Evolutionary conservation across 2,113 vertebrate species (phyloP).

Genomic region (Chaetodon trifascialis): DNA sequence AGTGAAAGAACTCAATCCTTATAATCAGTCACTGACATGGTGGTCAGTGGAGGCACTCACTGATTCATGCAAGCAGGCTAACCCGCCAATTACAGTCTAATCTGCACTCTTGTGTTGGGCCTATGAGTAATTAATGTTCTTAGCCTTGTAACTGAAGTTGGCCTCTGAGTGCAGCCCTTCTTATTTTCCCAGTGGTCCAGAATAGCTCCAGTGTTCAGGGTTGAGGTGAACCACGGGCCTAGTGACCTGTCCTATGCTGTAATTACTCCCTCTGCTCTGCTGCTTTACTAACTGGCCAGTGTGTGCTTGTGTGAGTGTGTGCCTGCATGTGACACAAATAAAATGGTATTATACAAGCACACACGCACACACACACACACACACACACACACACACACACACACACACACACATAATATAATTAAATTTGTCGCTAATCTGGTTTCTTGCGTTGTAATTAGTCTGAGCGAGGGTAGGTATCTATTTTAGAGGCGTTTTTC

Average conservation of each 20-base stretch:
- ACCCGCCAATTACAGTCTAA: constrained; percentile 73
- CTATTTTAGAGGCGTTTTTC: too few relatives aligned
- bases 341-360: neutral
- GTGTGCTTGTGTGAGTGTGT: constrained; percentile 41
- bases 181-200: constrained; percentile 66
- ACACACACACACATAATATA: neutral
- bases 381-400: neutral
- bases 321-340: constrained; percentile 18
- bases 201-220: constrained; percentile 68
- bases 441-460: constrained; percentile 44
- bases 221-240: constrained; percentile 71
- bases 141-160: constrained; percentile 48
- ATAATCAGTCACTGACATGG: constrained; percentile 52
- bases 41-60: constrained; percentile 55
- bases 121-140: constrained; percentile 73
- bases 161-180: constrained; percentile 54
- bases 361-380: neutral
- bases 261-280: constrained; percentile 71
- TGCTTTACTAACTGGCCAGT: constrained; percentile 30
- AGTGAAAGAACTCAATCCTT: constrained; percentile 45
- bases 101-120: constrained; percentile 50
- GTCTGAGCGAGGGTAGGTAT: neutral
- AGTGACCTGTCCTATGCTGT: constrained; percentile 69
- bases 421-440: constrained; percentile 52
- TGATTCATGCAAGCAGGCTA: constrained; percentile 58